Percentiles rank a stretch among this genome's conserved stretches.
These are phyloP conservation scores for Tachystola acroxantha DNA, from an alignment of 2,888 invertebrate genomes.

Conservation along the genomic window DNA sequence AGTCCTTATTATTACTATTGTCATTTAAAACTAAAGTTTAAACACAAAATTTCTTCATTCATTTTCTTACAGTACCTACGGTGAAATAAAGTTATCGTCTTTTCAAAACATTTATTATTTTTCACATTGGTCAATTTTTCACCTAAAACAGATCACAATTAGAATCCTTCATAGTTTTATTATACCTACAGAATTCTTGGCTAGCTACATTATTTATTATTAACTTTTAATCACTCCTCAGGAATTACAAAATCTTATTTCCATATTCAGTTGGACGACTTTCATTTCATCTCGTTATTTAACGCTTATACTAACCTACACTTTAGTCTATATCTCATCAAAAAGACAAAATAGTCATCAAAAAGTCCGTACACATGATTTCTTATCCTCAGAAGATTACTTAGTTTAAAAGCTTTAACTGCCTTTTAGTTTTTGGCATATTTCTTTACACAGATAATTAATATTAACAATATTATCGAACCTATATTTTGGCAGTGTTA, in stretches of 20 bases:
- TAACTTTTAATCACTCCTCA: slow-evolving; percentile 11
- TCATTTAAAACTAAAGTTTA: too few species aligned
- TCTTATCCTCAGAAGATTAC: slow-evolving; percentile 35
- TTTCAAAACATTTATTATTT: slow-evolving; percentile 71
- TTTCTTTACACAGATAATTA: slow-evolving; percentile 20
- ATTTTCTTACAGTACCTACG: slow-evolving; percentile 30
- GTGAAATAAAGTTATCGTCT: slow-evolving; percentile 37
- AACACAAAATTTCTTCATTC: too few species aligned
- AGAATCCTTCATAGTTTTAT: slow-evolving; percentile 32
- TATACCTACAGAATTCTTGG: slow-evolving; percentile 24
- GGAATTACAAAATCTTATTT: slow-evolving; percentile 28
- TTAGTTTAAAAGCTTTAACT: slow-evolving; percentile 28
- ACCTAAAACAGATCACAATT: slow-evolving; percentile 61
- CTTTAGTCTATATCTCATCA: slow-evolving; percentile 34
- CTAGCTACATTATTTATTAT: slow-evolving; percentile 34
- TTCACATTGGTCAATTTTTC: slow-evolving; percentile 70
- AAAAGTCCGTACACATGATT: slow-evolving; percentile 66
- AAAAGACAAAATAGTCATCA: slow-evolving; percentile 66
- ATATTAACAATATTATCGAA: slow-evolving; percentile 38
- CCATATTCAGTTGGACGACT: slow-evolving; percentile 49
- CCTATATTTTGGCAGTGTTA: slow-evolving; percentile 71
- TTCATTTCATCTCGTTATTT: slow-evolving; percentile 24
- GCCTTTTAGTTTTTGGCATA: slow-evolving; percentile 44
- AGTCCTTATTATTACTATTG: too few species aligned
- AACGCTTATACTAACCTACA: slow-evolving; percentile 17